Evolutionary conservation across 2,888 invertebrate genomes (phyloP), one percentile per base, ranked within the genome.

Genomic region (Microplitis manilae): DNA sequence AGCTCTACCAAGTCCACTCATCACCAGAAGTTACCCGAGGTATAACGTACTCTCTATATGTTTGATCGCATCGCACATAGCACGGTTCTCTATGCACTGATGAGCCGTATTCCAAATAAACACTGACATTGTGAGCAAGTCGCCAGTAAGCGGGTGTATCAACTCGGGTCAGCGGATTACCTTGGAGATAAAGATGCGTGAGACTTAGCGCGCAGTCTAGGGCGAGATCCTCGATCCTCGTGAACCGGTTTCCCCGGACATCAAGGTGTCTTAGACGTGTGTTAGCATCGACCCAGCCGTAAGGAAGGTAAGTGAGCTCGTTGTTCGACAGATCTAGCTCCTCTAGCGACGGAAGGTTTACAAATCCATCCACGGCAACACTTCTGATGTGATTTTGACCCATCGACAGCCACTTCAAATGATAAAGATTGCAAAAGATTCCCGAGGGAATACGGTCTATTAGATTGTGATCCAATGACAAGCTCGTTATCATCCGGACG

Each of bases 391-490:
- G 70, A 74, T 88, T 88, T 0, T 77, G 74, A 4, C 81, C 79
- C 6, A 88, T 65, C 0, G 79, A 79, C 2, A 88, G 79, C 77
- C 81, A 83, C 62, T 77, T 84, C 6, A 88, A 77, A 0, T 68
- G 8, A 1, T 71, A 68, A 5, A 87, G 70, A 30, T 84, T 77
- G 2, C 69, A 40, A 5, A 88, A 85, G 2, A 76, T 41, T 1
- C 81, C 77, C 1, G 79, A 13, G 2, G 73, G 67, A 13, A 88
- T 76, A 6, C 67, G 30, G 2, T 75, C 79, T 15, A 88, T 80
- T 0, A 79, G 30, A 68, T 88, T 88, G 38, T 83, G 76, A 15
- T 81, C 82, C 30, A 87, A 40, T 0, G 84, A 84, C 0, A 88
- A 79, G 41, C 71, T 84, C 0, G 77, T 82, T 5, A 88, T 61